phyloP scores from a whole-genome alignment of 2,113 vertebrate genomes.

The Callithrix jacchus region DNA sequence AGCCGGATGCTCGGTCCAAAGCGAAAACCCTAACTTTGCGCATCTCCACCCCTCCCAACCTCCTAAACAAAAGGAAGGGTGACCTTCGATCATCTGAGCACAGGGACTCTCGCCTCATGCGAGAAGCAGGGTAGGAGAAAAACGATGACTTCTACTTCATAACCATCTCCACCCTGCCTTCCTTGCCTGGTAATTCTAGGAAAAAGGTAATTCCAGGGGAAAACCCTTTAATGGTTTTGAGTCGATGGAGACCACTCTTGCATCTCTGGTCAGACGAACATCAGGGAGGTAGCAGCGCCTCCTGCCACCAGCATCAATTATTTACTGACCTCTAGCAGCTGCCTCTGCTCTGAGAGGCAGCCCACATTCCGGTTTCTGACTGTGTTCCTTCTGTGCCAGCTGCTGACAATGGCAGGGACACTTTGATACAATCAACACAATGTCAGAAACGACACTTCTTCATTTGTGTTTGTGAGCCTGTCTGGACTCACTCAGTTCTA shows the following conservation, averaged over 20 bases:
- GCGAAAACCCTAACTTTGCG: not conserved
- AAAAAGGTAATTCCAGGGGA: not conserved
- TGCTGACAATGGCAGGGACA: too few relatives aligned
- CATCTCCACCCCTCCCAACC: not conserved
- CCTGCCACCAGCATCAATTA: not conserved
- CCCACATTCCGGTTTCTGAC: not conserved
- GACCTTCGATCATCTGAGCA: rapidly evolving
- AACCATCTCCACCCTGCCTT: not conserved
- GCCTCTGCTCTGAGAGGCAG: not conserved
- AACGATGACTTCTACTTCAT: not conserved
- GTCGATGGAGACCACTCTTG: not conserved
- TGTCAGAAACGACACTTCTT: not conserved
- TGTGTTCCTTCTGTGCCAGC: not conserved
- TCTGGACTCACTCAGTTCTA: not conserved
- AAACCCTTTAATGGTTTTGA: not conserved
- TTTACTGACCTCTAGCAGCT: not conserved
- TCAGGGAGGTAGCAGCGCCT: rapidly evolving
- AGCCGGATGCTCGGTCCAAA: not conserved
- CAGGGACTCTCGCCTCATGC: rapidly evolving
- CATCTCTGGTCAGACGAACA: not conserved
- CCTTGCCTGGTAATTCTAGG: not conserved
- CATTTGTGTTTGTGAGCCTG: not conserved
- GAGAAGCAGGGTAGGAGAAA: not conserved
- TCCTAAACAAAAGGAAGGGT: not conserved
- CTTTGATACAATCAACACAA: not conserved